Percentiles rank a stretch among this genome's conserved stretches.
Conservation (phyloP, 2,113 vertebrate genomes). For the Talpa occidentalis region DNA sequence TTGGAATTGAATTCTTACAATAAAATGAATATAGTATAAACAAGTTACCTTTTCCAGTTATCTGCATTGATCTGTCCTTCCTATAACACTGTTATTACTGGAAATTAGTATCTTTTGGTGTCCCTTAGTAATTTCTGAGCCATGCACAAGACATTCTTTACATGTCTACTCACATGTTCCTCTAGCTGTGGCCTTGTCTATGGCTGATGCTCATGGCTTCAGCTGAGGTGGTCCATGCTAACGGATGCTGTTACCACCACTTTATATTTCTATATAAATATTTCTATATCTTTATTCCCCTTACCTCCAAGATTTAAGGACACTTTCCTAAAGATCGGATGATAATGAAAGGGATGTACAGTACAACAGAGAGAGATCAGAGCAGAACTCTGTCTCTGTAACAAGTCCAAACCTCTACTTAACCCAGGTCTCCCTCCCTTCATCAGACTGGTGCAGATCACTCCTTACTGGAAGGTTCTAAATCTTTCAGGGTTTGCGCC, state of each 20-base stretch:
- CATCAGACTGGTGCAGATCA: not conserved
- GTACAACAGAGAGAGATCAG: not conserved
- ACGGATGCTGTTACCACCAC: not conserved
- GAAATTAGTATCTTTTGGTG: not conserved
- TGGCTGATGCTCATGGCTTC: not conserved
- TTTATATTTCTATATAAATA: too few species aligned
- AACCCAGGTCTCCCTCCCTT: not conserved
- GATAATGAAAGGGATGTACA: not conserved
- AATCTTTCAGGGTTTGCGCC: not conserved
- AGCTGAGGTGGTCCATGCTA: not conserved
- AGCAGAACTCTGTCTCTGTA: not conserved
- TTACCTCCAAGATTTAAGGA: not conserved
- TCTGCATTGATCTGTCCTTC: not conserved
- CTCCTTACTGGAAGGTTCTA: not conserved
- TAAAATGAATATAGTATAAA: not conserved
- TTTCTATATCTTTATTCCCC: not conserved
- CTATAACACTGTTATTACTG: not conserved
- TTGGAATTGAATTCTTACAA: constrained; percentile 20
- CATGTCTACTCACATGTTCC: not conserved
- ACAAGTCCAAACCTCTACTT: not conserved
- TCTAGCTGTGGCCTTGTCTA: not conserved
- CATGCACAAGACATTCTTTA: not conserved
- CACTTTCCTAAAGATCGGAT: not conserved
- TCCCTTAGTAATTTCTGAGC: not conserved
- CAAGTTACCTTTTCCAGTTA: not conserved